A percentile compares a stretch with the other conserved stretches of the same genome.
phyloP scores from a whole-genome alignment of 2,113 vertebrate species.

The Eublepharis macularius region DNA sequence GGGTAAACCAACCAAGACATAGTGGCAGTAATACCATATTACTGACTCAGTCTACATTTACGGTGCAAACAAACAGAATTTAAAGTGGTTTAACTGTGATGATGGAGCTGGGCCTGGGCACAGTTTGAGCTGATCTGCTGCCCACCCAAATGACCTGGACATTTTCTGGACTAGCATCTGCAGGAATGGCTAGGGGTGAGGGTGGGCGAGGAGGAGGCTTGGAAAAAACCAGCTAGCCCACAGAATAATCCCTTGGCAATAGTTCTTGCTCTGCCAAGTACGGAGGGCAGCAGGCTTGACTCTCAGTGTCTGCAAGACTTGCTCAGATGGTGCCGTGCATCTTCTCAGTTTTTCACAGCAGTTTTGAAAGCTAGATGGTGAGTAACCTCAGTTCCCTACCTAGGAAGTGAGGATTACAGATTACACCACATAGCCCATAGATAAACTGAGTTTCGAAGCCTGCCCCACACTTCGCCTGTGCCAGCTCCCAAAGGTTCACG shows the following conservation, averaged over 20 bases:
- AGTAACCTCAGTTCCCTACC: background rate
- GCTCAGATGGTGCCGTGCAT: background rate
- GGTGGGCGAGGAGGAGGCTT: background rate
- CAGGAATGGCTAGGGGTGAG: background rate
- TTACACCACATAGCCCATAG: background rate
- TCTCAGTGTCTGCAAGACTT: background rate
- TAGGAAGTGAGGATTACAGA: no score
- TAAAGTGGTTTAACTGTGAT: background rate
- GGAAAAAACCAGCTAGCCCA: background rate
- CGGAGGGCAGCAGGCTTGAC: background rate
- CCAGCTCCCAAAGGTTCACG: background rate
- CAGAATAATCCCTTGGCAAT: background rate
- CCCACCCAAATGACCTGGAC: background rate
- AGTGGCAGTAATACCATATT: background rate
- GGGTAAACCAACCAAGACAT: background rate
- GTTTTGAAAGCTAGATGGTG: background rate
- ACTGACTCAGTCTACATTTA: background rate
- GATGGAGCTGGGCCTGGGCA: background rate
- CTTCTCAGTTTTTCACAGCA: background rate
- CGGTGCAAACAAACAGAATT: background rate
- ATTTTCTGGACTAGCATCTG: background rate
- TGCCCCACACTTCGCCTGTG: no score
- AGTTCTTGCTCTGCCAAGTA: no score
- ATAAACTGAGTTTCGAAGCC: background rate
- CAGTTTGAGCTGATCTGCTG: background rate